These are phyloP conservation scores for Cyanoliseus patagonus DNA, from an alignment of 2,113 vertebrate genomes.

Conservation along the genomic window DNA sequence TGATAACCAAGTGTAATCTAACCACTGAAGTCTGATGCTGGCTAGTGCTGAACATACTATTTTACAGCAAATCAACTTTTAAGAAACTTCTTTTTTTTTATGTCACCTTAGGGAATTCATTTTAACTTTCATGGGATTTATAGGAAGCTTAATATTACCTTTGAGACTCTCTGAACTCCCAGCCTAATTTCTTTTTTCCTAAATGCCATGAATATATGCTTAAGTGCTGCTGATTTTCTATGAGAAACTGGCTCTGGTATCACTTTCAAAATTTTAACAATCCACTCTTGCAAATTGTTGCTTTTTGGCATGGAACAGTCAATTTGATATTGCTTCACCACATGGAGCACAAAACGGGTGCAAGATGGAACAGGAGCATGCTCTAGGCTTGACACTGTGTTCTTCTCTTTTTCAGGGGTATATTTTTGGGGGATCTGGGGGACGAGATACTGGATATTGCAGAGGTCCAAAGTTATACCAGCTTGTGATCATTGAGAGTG, in stretches of 20 bases:
- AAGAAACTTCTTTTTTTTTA: not conserved
- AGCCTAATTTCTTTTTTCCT: not conserved
- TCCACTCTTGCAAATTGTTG: not conserved
- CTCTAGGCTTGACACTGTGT: not conserved
- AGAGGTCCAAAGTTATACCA: not conserved
- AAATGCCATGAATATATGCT: not conserved
- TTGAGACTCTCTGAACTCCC: not conserved
- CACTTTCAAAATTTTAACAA: not conserved
- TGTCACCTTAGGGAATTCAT: not conserved
- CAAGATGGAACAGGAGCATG: not conserved
- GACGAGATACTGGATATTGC: not conserved
- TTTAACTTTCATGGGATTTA: not conserved
- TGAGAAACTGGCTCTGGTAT: not conserved
- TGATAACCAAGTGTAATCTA: not conserved
- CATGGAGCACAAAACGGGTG: fast-evolving
- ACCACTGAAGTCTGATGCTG: not conserved
- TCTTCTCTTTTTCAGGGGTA: not conserved
- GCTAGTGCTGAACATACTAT: not conserved
- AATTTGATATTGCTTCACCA: not conserved
- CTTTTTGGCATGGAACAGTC: not conserved
- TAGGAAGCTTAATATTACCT: not conserved
- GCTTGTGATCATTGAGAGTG: not conserved
- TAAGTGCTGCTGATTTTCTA: slow-evolving; percentile 17
- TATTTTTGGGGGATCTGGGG: not conserved
- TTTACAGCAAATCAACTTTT: not conserved